These are phyloP conservation scores for Drosophila quadrilineata DNA, from an alignment of 1,140 invertebrate species.

Conservation along the genomic window DNA sequence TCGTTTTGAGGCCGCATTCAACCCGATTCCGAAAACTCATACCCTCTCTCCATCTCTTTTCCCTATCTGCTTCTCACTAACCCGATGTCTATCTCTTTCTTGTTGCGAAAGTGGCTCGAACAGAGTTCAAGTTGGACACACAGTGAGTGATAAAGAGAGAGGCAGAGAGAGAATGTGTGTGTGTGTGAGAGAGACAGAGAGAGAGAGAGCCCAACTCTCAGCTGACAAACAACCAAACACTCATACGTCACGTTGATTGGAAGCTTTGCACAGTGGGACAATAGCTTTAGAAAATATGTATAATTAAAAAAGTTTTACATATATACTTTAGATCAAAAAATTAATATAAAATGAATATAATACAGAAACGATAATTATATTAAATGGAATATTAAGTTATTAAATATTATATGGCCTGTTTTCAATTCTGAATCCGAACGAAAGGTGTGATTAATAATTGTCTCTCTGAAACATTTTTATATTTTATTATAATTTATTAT, in stretches of 20 bases:
- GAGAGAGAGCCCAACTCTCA: conserved; percentile 48
- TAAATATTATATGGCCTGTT: background rate
- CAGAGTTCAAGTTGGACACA: conserved; percentile 51
- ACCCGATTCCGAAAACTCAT: conserved; percentile 22
- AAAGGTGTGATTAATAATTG: too few species aligned
- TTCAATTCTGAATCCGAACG: too few species aligned
- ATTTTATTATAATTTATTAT: too few species aligned
- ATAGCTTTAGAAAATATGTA: background rate
- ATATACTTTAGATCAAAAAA: too few species aligned
- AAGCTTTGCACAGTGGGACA: conserved; percentile 42
- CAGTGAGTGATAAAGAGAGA: too few species aligned
- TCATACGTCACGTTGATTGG: conserved; percentile 72
- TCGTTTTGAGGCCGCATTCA: conserved; percentile 14
- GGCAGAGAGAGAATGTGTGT: too few species aligned
- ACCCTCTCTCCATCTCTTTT: background rate
- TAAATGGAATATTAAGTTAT: background rate
- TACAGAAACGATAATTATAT: background rate
- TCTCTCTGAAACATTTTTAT: too few species aligned
- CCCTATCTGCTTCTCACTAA: background rate
- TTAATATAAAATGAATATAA: background rate
- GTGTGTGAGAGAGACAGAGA: too few species aligned
- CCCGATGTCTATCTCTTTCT: background rate
- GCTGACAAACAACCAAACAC: conserved; percentile 72
- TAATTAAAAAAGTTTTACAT: background rate
- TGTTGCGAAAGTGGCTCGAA: conserved; percentile 4